phyloP scores from a whole-genome alignment of 2,113 vertebrate species.

The Gasterosteus nipponicus region DNA sequence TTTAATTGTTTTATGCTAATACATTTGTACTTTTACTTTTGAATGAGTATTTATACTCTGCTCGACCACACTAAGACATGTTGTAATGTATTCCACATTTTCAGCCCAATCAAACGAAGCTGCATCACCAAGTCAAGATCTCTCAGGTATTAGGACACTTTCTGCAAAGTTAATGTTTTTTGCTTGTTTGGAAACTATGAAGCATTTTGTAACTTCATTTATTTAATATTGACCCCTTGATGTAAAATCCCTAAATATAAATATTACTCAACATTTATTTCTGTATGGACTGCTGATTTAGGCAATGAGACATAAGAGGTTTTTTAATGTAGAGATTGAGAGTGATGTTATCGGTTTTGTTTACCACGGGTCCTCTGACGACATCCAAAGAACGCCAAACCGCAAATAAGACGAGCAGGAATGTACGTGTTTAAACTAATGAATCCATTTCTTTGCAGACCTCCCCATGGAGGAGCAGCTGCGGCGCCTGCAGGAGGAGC shows the following conservation, averaged over 20 bases:
- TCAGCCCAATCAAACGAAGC: constrained; percentile 94
- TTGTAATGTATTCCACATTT: constrained; percentile 56
- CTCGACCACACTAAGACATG: background rate
- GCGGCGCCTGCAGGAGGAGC: constrained; percentile 84
- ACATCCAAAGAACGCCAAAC: background rate
- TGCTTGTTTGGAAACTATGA: background rate
- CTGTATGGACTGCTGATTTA: background rate
- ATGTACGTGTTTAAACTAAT: background rate
- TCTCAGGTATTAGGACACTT: constrained; percentile 87
- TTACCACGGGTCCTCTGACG: background rate
- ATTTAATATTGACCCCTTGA: background rate
- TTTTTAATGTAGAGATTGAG: background rate
- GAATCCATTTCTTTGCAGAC: constrained; percentile 49
- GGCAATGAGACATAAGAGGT: background rate
- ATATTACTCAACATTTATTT: background rate
- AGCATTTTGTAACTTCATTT: background rate
- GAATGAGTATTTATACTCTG: background rate
- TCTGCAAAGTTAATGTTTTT: background rate
- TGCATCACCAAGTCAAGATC: constrained; percentile 90
- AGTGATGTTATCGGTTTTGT: background rate
- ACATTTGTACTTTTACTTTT: background rate
- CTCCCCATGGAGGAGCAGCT: constrained; percentile 88
- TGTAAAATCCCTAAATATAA: background rate
- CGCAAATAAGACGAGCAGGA: background rate
- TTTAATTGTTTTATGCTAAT: background rate